Percentiles rank a stretch among this genome's conserved stretches.
Evolutionary conservation across 2,113 vertebrate genomes (phyloP).

Genomic region (Colossoma macropomum): DNA sequence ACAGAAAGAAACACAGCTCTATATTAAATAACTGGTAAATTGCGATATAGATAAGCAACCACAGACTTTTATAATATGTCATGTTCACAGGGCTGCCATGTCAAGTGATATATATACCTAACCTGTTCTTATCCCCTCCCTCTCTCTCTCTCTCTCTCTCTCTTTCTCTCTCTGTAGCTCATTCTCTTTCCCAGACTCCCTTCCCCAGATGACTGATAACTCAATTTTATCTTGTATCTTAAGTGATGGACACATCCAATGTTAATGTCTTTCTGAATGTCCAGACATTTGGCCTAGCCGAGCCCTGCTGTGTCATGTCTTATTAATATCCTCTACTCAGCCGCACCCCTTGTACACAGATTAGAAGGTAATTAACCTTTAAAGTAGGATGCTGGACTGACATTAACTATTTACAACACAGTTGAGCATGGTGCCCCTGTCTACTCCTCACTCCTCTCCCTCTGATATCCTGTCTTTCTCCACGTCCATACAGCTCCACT

Average conservation of each 20-base stretch:
- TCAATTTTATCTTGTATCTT: conserved; percentile 62
- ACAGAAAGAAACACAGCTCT: background rate
- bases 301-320: conserved; percentile 67
- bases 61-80: background rate
- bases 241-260: conserved; percentile 58
- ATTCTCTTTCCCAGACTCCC: background rate
- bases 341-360: conserved; percentile 66
- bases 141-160: background rate
- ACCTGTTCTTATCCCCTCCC: too few species aligned
- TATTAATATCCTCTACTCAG: conserved; percentile 70
- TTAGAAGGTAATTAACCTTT: conserved; percentile 78
- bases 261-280: conserved; percentile 52
- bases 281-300: conserved; percentile 60
- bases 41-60: background rate
- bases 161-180: background rate
- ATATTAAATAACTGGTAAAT: background rate
- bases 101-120: conserved; percentile 19
- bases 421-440: conserved; percentile 8
- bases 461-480: background rate
- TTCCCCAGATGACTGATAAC: conserved; percentile 62
- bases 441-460: background rate
- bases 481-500: conserved; percentile 33
- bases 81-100: background rate
- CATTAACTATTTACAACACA: conserved; percentile 66
- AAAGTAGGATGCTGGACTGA: conserved; percentile 58